These are phyloP conservation scores for Nymphalis polychloros DNA, from an alignment of 2,888 invertebrate species.

Conservation along the genomic window DNA sequence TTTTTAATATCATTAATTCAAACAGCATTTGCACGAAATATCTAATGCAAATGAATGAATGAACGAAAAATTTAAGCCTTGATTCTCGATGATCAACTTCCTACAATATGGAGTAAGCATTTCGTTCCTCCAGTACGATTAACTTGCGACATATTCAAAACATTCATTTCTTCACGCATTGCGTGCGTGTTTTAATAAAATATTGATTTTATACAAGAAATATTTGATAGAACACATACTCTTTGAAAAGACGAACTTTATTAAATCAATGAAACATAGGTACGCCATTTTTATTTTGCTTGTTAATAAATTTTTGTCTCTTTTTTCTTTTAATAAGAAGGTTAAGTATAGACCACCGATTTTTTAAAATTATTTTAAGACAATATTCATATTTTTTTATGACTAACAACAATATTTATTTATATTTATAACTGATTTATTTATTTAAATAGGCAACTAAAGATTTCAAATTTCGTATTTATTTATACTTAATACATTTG, in stretches of 20 bases:
- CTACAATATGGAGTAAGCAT: neutral
- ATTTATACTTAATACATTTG: neutral
- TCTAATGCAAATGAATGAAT: too few species aligned
- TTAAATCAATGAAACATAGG: too few species aligned
- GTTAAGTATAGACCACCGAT: too few species aligned
- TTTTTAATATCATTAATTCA: too few species aligned
- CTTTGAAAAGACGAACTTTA: neutral
- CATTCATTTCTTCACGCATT: neutral
- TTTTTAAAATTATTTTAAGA: too few species aligned
- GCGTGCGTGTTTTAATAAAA: constrained; percentile 1
- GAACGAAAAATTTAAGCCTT: too few species aligned
- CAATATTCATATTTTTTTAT: too few species aligned
- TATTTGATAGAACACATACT: constrained; percentile 1
- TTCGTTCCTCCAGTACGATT: neutral
- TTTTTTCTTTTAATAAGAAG: neutral
- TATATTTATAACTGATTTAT: neutral
- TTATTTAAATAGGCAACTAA: neutral
- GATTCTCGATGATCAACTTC: too few species aligned
- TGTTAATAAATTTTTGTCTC: neutral
- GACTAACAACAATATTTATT: too few species aligned
- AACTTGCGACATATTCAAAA: constrained; percentile 1
- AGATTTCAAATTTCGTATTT: too few species aligned
- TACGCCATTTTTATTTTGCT: too few species aligned
- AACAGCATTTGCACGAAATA: too few species aligned
- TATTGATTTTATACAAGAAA: neutral